Percentiles rank a stretch among this genome's conserved stretches.
Evolutionary conservation across 2,797 vertebrate species (phyloP).

Genomic region (Triplophysa yarkandensis): DNA sequence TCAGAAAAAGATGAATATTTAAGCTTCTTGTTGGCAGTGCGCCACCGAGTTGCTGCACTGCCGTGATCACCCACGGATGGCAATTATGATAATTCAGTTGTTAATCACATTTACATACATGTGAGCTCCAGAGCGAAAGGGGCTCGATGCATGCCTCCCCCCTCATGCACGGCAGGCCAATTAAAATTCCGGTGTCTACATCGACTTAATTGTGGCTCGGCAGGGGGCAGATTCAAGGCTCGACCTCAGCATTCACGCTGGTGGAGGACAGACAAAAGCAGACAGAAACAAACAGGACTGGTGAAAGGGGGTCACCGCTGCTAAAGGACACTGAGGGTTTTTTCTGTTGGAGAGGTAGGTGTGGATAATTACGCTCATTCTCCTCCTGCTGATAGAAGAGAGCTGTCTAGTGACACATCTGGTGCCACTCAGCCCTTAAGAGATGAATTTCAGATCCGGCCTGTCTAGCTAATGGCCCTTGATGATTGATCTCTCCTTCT

Average conservation of each 20-base stretch:
- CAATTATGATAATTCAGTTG: slow-evolving; percentile 78
- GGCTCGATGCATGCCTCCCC: slow-evolving; percentile 62
- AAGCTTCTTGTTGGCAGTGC: slow-evolving; percentile 67
- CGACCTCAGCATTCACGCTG: slow-evolving; percentile 37
- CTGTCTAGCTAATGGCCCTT: slow-evolving; percentile 62
- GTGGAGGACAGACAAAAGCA: slow-evolving; percentile 29
- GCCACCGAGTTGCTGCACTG: slow-evolving; percentile 65
- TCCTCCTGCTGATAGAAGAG: slow-evolving; percentile 66
- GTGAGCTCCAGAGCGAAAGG: slow-evolving; percentile 61
- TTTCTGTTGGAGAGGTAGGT: slow-evolving; percentile 50
- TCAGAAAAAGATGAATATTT: slow-evolving; percentile 31
- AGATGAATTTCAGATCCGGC: slow-evolving; percentile 67
- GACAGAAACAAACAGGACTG: slow-evolving; percentile 72
- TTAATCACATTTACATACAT: slow-evolving; percentile 81
- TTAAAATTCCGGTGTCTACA: slow-evolving; percentile 67
- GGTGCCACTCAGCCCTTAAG: slow-evolving; percentile 66
- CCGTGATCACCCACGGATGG: slow-evolving; percentile 69
- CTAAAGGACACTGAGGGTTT: slow-evolving; percentile 11
- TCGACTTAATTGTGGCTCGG: slow-evolving; percentile 65
- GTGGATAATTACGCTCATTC: slow-evolving; percentile 71
- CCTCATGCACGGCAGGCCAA: slow-evolving; percentile 58
- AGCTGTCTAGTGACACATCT: slow-evolving; percentile 67
- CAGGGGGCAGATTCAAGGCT: slow-evolving; percentile 40
- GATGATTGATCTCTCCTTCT: slow-evolving; percentile 68
- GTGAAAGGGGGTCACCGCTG: slow-evolving; percentile 64